Evolutionary conservation across 2,797 vertebrate species (phyloP).

Genomic region (Chloroceryle inda): DNA sequence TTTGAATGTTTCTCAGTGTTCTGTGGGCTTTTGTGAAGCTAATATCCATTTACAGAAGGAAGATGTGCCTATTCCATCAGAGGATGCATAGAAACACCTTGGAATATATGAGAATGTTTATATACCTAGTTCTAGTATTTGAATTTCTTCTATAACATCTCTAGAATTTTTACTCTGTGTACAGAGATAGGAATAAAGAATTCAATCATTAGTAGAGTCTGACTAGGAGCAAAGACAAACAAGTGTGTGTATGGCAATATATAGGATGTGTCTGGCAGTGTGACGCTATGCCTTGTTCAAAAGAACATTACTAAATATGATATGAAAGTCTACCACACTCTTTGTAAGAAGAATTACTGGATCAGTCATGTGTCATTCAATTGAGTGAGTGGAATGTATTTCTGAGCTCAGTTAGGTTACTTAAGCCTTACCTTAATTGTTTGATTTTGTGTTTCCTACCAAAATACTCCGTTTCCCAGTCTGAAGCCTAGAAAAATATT

Average conservation of each 20-base stretch:
- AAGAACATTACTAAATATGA: not conserved
- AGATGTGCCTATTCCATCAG: not conserved
- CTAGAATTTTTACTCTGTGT: not conserved
- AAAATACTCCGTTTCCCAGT: not conserved
- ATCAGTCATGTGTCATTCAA: not conserved
- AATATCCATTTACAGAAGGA: not conserved
- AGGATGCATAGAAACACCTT: not conserved
- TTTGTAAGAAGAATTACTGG: not conserved
- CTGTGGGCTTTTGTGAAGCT: not conserved
- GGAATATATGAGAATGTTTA: not conserved
- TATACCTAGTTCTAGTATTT: not conserved
- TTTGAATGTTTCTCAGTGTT: not conserved
- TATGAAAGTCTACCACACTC: not conserved
- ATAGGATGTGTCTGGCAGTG: not conserved
- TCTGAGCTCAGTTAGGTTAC: not conserved
- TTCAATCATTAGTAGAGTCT: not conserved
- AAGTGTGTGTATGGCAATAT: not conserved
- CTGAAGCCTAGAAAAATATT: not conserved
- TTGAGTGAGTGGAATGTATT: fast-evolving
- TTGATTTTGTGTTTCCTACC: not conserved
- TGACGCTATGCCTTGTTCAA: not conserved
- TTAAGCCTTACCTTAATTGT: not conserved
- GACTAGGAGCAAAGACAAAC: not conserved
- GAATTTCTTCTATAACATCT: not conserved
- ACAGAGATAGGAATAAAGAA: not conserved